Evolutionary conservation across 2,113 vertebrate species (phyloP), one percentile per base, ranked within the genome.

Genomic region (Camelus bactrianus): DNA sequence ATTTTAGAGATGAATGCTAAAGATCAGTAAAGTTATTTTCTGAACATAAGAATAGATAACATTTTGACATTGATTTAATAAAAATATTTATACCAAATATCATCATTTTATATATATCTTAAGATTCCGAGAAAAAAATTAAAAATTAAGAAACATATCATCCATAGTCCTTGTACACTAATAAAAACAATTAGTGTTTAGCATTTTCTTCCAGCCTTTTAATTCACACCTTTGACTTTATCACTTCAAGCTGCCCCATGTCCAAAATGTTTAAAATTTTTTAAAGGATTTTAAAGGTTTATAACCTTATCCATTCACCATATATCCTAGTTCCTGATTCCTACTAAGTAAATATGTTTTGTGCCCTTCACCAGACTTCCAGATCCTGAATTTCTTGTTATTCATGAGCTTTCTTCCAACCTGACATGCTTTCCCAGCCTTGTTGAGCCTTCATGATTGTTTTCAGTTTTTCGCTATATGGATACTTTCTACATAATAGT

Each of bases 1-100:
- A 94, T 72, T 89, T 94, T 67, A n/a, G 81, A 90, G 26, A 22
- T 58, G 50, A 93, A 86, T 38, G 60, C 52, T 87, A 58, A 89
- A 64, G 16, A 67, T 67, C 28, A 82, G 73, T 70, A 93, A 10
- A 72, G n/a, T 64, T 89, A 65, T 56, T 46, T 60, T 70, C 50
- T 85, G 48, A 75, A 35, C 22, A 13, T 32, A 38, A 35, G 50
- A 73, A 76, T 67, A 67, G 38, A 22, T 84, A 65, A 32, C 24
- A 84, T 84, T 90, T 94, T 19, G 62, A 50, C 60, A 76, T 19
- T 75, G 50, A 67, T 30, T 84, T 85, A 84, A 50, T 69, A 35
- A 84, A 77, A 69, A 62, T 54, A 67, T 79, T 83, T 89, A 42
- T 84, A 50, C 46, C 54, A 83, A 50, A 32, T 20, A 73, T 19